Percentiles rank a stretch among this genome's conserved stretches.
phyloP scores from a whole-genome alignment of 2,113 vertebrate species.

The Dissostichus mawsoni region DNA sequence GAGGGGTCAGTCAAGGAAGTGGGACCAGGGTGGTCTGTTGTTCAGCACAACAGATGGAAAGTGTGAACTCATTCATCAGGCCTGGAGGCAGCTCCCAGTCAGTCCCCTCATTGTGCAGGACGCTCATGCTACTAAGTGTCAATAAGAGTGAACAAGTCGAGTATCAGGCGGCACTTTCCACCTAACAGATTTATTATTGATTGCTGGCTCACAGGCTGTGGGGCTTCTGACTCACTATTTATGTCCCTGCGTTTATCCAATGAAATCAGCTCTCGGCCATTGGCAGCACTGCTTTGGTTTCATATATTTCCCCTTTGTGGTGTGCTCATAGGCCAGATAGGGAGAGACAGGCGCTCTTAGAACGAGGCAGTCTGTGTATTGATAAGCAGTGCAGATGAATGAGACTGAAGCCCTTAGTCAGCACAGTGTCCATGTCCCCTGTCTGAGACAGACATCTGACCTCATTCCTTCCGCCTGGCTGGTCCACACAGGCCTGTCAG shows the following conservation, averaged over 20 bases:
- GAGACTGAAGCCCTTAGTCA: conserved; percentile 76
- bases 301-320: conserved; percentile 44
- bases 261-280: conserved; percentile 38
- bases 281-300: conserved; percentile 45
- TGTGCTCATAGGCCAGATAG: conserved; percentile 6
- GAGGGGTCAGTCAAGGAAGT: conserved; percentile 73
- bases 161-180: conserved; percentile 29
- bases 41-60: conserved; percentile 79
- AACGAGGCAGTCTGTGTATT: conserved; percentile 68
- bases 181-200: conserved; percentile 57
- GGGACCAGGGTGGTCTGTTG: conserved; percentile 75
- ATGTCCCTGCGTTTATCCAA: conserved; percentile 39
- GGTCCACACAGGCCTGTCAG: conserved; percentile 47
- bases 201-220: not conserved
- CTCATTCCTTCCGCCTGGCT: conserved; percentile 71
- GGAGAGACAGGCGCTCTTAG: conserved; percentile 11
- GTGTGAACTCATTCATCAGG: conserved; percentile 70
- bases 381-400: conserved; percentile 68
- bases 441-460: conserved; percentile 75
- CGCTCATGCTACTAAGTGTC: conserved; percentile 18
- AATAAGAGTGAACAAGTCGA: conserved; percentile 2
- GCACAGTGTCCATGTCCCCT: conserved; percentile 67
- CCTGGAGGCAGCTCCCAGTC: conserved; percentile 31
- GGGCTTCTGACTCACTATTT: conserved; percentile 42
- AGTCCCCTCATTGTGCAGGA: conserved; percentile 33